Conservation (phyloP, 2,888 invertebrate species). For the Plebejus argus region DNA sequence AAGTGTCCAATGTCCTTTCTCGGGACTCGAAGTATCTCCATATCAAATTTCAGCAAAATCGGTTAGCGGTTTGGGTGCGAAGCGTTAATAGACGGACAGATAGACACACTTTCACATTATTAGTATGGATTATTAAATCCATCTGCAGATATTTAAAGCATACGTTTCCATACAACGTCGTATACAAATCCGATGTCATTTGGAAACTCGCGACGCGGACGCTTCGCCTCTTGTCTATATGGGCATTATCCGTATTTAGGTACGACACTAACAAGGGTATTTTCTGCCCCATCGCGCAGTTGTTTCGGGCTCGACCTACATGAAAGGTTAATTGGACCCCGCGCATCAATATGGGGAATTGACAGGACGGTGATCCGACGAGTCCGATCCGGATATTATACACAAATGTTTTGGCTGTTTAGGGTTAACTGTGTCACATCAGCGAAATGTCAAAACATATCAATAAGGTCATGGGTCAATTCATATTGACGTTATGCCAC, state of each 20-base stretch:
- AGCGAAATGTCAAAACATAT: no score
- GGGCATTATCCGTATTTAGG: conserved; percentile 65
- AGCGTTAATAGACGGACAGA: no score
- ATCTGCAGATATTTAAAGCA: neutral
- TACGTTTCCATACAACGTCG: neutral
- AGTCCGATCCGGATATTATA: neutral
- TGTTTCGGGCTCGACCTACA: conserved; percentile 36
- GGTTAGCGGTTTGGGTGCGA: no score
- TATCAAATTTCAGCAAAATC: no score
- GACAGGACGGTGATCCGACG: conserved; percentile 24
- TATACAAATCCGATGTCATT: neutral
- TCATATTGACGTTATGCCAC: no score
- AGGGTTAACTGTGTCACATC: neutral
- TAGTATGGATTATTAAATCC: neutral
- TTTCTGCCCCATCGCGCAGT: conserved; percentile 53
- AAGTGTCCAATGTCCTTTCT: no score
- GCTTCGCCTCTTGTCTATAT: conserved; percentile 62
- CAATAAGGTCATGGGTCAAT: no score
- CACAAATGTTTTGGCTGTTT: neutral
- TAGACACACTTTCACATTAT: neutral
- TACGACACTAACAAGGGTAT: conserved; percentile 74
- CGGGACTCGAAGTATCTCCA: no score
- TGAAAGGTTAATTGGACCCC: conserved; percentile 40
- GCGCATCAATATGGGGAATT: conserved; percentile 36
- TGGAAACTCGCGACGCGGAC: conserved; percentile 44